A percentile compares a stretch with the other conserved stretches of the same genome.
Evolutionary conservation across 37 sponge, comb jelly and placozoan genomes (phyloP).

Genomic region (Lycopodina hypogea): DNA sequence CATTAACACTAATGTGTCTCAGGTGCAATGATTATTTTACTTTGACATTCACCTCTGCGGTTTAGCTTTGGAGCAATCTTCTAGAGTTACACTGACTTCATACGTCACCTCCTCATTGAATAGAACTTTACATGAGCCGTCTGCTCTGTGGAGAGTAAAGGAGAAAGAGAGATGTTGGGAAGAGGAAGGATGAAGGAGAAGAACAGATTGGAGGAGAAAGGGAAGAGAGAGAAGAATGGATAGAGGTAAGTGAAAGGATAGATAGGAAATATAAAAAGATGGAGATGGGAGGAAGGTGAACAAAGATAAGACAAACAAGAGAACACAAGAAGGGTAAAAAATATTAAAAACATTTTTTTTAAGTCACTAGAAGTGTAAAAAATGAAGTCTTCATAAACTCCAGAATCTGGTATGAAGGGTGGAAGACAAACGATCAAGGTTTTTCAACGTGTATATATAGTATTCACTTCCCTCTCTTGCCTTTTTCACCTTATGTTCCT

Average conservation of each 20-base stretch:
- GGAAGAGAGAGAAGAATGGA: not conserved
- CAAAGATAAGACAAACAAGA: no score
- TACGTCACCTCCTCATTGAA: conserved; percentile 10
- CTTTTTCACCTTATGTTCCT: no score
- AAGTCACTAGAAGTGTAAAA: not conserved
- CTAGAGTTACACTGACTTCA: conserved; percentile 11
- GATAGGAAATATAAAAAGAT: not conserved
- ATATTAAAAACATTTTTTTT: no score
- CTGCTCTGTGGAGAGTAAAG: not conserved
- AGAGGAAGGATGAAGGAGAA: not conserved
- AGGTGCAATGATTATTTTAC: no score
- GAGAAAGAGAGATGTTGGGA: conserved; percentile 11
- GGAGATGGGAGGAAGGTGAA: not conserved
- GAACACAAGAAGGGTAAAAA: no score
- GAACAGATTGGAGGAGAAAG: conserved; percentile 7
- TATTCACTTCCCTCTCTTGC: no score
- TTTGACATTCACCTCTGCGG: not conserved
- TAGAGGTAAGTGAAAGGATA: no score
- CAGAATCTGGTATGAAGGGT: not conserved
- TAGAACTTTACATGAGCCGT: not conserved
- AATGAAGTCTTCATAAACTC: not conserved
- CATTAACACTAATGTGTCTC: no score
- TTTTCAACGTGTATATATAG: no score
- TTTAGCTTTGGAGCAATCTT: not conserved
- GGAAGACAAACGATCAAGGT: no score